Evolutionary conservation across 2,113 vertebrate genomes (phyloP), one percentile per base, ranked within the genome.

Genomic region (Suncus etruscus): DNA sequence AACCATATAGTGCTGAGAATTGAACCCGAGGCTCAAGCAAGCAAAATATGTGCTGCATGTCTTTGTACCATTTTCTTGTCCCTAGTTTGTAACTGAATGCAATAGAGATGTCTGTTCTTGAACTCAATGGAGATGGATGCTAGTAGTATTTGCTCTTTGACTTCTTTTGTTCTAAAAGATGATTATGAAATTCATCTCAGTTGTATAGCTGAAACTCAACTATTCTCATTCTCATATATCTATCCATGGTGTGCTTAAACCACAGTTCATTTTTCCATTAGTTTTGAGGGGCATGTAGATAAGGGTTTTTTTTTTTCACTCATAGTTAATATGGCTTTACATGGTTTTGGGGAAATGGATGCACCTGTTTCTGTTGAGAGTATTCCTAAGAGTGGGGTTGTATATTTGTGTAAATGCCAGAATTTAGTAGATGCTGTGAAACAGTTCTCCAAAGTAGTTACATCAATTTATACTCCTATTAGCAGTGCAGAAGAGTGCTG

Each of bases 81-180:
- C 12, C 54, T 11, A 14, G 54, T 54, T 54, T 54, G 39, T 39
- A 39, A 39, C 5, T 39, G 39, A 39, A 39, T 39, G 39, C 39
- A 39, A 39, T 39, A 39, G 39, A 39, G 39, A 39, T 87, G 63
- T 85, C 45, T 76, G 73, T 31, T 86, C 92, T 83, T 39, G 39
- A 91, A 76, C 16, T 87, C 58, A 24, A 10, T 54, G 48, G 69
- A 77, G 81, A 83, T 48, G 22, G 20, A 84, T 83, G 89, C 11
- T 77, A 65, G 27, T 45, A 45, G 10, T 48, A 31, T 77, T n/a
- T 3, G 10, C 8, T 91, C 54, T 39, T 86, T 75, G 54, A 58
- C 39, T 93, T 86, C 80, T 85, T 93, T 83, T 8, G 6, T 79
- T 86, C 68, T 54, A 20, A 39, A 77, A 70, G 63, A 29, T n/a